These are phyloP conservation scores for Himalopsyche anomala DNA, from an alignment of 2,888 invertebrate genomes.

Conservation along the genomic window DNA sequence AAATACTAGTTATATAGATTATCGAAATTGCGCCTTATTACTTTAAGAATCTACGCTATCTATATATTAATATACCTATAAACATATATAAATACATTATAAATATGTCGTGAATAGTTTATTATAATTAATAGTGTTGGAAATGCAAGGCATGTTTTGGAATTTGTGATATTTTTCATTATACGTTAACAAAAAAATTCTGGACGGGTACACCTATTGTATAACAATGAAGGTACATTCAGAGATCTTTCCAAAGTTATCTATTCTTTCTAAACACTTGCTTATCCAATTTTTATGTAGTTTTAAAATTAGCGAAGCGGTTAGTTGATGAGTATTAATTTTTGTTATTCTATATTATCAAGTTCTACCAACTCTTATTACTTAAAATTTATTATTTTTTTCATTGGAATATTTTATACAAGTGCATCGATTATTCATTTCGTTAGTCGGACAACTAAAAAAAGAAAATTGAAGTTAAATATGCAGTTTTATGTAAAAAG, in stretches of 20 bases:
- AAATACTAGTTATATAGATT: not conserved
- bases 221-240: not conserved
- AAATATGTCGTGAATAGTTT: constrained; percentile 11
- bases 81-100: not conserved
- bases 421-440: too few species aligned
- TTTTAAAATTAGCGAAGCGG: too few species aligned
- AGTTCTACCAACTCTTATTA: too few species aligned
- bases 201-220: not conserved
- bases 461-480: too few species aligned
- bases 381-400: too few species aligned
- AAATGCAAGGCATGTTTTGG: constrained; percentile 54
- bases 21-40: constrained; percentile 57
- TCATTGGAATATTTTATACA: too few species aligned
- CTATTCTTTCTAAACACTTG: too few species aligned
- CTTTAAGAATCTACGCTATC: constrained; percentile 43
- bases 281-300: too few species aligned
- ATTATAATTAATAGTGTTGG: not conserved
- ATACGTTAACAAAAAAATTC: not conserved
- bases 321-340: too few species aligned
- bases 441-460: too few species aligned
- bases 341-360: too few species aligned
- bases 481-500: too few species aligned
- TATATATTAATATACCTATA: not conserved
- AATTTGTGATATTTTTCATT: constrained; percentile 59
- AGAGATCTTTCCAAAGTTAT: not conserved